Evolutionary conservation across 2,113 vertebrate species (phyloP).

Genomic region (Naja naja): DNA sequence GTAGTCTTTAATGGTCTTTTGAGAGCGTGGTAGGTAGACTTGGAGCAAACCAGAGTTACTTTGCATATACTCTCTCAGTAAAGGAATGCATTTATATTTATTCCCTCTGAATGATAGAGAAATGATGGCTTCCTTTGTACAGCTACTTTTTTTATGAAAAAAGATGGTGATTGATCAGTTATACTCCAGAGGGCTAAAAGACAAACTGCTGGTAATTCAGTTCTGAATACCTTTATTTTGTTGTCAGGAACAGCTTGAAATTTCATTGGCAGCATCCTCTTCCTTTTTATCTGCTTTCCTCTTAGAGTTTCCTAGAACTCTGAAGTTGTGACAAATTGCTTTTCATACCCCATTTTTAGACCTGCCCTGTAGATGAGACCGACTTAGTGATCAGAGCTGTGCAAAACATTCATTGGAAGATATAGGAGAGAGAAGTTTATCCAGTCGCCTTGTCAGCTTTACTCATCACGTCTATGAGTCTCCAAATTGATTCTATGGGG

Average conservation of each 20-base stretch:
- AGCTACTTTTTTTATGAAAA: neutral
- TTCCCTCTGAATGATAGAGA: neutral
- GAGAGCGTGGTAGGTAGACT: slow-evolving; percentile 62
- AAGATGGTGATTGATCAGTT: neutral
- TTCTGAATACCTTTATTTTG: neutral
- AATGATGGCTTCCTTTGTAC: neutral
- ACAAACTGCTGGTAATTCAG: neutral
- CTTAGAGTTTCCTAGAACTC: neutral
- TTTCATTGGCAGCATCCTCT: neutral
- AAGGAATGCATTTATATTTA: neutral
- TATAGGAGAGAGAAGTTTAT: neutral
- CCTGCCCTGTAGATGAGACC: neutral
- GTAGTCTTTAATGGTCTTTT: slow-evolving; percentile 52
- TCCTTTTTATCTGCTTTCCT: no score
- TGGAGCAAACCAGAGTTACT: slow-evolving; percentile 52
- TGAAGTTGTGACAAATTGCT: neutral
- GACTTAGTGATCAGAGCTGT: neutral
- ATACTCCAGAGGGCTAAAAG: neutral
- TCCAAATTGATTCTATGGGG: neutral
- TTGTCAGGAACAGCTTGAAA: neutral
- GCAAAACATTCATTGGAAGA: neutral
- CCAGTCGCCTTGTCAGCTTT: neutral
- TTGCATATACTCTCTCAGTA: neutral
- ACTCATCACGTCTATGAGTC: neutral
- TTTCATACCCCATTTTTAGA: neutral